A percentile compares a stretch with the other conserved stretches of the same genome.
Conservation (phyloP, 2,113 vertebrate species). For the Corythornis madagascariensis region DNA sequence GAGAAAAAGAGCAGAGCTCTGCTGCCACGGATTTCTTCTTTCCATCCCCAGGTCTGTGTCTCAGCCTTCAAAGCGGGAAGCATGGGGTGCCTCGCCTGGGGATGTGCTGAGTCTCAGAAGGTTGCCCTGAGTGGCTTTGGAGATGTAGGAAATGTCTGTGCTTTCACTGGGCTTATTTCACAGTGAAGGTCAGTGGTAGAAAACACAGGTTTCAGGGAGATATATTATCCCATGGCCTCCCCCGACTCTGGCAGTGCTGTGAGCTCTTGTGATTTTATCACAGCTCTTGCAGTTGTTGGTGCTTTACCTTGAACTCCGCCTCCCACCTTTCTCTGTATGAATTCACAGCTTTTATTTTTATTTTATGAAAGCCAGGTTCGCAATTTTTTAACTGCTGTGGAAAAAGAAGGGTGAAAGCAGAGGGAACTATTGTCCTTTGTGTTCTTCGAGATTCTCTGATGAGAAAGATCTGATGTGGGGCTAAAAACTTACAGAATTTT, state of each 20-base stretch:
- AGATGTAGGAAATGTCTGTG: background rate
- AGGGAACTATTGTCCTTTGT: background rate
- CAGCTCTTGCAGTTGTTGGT: background rate
- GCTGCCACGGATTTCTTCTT: background rate
- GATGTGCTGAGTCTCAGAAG: background rate
- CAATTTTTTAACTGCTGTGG: background rate
- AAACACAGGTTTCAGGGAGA: background rate
- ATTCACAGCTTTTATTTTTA: background rate
- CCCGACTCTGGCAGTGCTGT: background rate
- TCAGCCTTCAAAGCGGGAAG: background rate
- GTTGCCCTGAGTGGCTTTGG: background rate
- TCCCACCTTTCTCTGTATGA: background rate
- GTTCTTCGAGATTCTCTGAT: background rate
- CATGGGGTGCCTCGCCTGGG: rapidly evolving
- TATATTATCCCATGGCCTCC: background rate
- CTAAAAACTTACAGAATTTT: background rate
- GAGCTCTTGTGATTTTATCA: background rate
- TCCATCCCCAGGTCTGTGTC: background rate
- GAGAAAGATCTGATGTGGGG: background rate
- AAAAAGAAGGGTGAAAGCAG: background rate
- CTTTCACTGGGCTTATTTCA: background rate
- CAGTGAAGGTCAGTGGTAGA: background rate
- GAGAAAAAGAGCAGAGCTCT: conserved; percentile 26
- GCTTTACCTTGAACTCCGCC: background rate
- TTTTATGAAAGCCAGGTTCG: background rate